Evolutionary conservation across 2,113 vertebrate genomes (phyloP).

Genomic region (Mola mola): DNA sequence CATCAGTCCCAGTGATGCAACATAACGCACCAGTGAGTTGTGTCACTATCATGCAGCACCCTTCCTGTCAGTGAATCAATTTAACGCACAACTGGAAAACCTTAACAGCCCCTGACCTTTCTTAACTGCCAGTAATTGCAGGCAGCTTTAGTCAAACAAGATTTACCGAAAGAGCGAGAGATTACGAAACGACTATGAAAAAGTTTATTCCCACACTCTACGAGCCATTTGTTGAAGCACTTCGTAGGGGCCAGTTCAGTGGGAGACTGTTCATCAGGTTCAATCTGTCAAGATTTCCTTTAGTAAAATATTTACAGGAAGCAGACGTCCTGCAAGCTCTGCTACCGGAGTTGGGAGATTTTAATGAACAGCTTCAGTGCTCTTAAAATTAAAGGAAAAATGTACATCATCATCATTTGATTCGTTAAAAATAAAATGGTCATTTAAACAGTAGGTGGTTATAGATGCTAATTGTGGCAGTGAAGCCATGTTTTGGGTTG

Average conservation of each 20-base stretch:
- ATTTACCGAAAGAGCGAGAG: conserved; percentile 44
- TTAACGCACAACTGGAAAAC: conserved; percentile 56
- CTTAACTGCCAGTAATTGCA: conserved; percentile 55
- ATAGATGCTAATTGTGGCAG: too few species aligned
- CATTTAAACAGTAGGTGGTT: too few species aligned
- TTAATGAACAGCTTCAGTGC: too few species aligned
- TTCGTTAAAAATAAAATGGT: too few species aligned
- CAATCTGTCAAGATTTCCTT: too few species aligned
- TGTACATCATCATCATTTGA: too few species aligned
- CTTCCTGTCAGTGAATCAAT: conserved; percentile 57
- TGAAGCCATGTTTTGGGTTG: too few species aligned
- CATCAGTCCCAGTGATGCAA: conserved; percentile 49
- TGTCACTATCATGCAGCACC: conserved; percentile 11
- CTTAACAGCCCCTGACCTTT: conserved; percentile 40
- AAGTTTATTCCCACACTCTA: conserved; percentile 37
- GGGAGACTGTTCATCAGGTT: too few species aligned
- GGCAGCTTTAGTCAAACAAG: conserved; percentile 58
- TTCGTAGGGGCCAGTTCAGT: too few species aligned
- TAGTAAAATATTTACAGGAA: conserved; percentile 9
- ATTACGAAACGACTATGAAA: conserved; percentile 17
- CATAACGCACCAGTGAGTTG: conserved; percentile 12
- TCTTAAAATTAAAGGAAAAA: too few species aligned
- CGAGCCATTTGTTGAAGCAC: conserved; percentile 15
- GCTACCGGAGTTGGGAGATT: not conserved
- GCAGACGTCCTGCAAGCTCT: not conserved